Base-by-base conservation (phyloP, 2,888 invertebrate genomes). In the Zhuqinia jingwanae region DNA sequence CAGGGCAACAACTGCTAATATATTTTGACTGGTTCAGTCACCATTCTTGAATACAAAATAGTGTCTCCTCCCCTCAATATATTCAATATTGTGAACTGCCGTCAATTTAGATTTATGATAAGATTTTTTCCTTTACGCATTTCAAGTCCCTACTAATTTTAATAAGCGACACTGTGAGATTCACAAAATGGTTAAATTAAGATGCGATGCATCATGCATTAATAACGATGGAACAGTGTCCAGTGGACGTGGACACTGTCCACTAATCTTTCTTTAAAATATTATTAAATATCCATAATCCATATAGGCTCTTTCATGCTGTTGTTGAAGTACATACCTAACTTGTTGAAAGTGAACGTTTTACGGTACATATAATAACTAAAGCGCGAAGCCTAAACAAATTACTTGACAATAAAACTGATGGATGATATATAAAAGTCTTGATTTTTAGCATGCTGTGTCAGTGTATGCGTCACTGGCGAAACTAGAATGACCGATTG, bases 381-480 rank as follows among this genome's bases (percentile, higher is more conserved):
- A n/a, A n/a, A n/a, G n/a, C n/a, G n/a, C n/a, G n/a, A n/a, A n/a
- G n/a, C n/a, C n/a, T n/a, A n/a, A n/a, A n/a, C n/a, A n/a, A n/a
- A n/a, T n/a, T n/a, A n/a, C n/a, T n/a, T n/a, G n/a, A n/a, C n/a
- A n/a, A n/a, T n/a, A n/a, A n/a, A n/a, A n/a, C n/a, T n/a, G n/a
- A n/a, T n/a, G n/a, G n/a, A n/a, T 68, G 42, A 42, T 17, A 30
- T 17, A 68, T 22, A 13, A 68, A 68, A 68, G 27, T 58, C 56
- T 27, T 60, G 25, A 60, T 13, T 25, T 60, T 60, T 25, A 60
- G 22, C 13, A 60, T 27, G 53, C 25, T 60, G 20, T 22, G 25
- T 10, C 25, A 56, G 56, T 15, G 47, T n/a, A 47, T 47, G n/a
- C n/a, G n/a, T n/a, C n/a, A n/a, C n/a, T n/a, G n/a, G n/a, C n/a